phyloP scores from a whole-genome alignment of 1,140 invertebrate species.

The Lucilia cuprina region DNA sequence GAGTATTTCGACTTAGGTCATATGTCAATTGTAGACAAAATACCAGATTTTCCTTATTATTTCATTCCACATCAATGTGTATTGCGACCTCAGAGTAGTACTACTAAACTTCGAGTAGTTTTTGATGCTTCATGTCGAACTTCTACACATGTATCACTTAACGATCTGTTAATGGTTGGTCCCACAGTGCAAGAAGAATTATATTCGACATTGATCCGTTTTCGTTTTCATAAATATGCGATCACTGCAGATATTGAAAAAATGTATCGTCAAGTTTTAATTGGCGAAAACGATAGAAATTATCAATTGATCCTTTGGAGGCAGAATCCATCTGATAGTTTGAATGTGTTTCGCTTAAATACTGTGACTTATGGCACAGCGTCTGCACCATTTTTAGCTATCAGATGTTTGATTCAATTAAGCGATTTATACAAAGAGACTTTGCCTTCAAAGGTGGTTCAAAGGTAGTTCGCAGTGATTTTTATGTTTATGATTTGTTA shows the following conservation, averaged over 20 bases:
- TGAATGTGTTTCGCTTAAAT: conserved; percentile 7
- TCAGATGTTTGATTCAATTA: conserved; percentile 51
- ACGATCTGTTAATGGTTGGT: too few species aligned
- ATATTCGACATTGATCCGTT: conserved; percentile 49
- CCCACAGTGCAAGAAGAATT: not conserved
- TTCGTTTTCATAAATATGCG: conserved; percentile 56
- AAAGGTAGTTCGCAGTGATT: too few species aligned
- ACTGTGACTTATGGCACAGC: conserved; percentile 55
- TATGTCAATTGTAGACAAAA: conserved; percentile 44
- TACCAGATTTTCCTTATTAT: conserved; percentile 42
- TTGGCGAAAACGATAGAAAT: conserved; percentile 34
- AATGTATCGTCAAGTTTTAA: conserved; percentile 53
- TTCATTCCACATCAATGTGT: conserved; percentile 42
- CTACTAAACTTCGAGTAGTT: conserved; percentile 36
- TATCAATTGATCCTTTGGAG: not conserved
- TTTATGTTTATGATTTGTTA: too few species aligned
- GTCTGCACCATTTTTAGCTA: conserved; percentile 53
- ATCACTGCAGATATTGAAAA: conserved; percentile 47
- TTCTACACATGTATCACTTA: not conserved
- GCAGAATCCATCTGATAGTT: conserved; percentile 39
- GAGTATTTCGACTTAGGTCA: too few species aligned
- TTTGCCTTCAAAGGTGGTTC: conserved; percentile 38
- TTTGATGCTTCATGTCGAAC: conserved; percentile 40
- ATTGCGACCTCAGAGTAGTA: conserved; percentile 13
- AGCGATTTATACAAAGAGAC: conserved; percentile 47